Evolutionary conservation across 2,888 invertebrate species (phyloP).

Genomic region (Prenolepis imparis): DNA sequence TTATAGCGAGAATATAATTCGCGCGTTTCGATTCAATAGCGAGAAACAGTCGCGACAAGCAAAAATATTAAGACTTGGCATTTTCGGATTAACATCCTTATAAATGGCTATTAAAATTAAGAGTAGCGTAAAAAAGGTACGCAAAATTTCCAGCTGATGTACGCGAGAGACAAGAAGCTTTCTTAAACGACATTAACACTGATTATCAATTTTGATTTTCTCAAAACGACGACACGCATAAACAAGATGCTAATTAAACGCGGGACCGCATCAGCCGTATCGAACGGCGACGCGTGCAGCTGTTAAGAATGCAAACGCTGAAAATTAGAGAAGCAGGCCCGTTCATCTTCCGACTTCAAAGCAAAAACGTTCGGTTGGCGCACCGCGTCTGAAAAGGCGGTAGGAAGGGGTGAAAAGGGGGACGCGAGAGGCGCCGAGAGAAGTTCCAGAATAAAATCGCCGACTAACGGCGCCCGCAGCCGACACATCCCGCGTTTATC

Average conservation of each 20-base stretch:
- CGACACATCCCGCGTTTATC: slow-evolving; percentile 75
- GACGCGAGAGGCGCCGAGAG: slow-evolving; percentile 28
- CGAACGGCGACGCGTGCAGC: slow-evolving; percentile 69
- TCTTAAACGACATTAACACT: slow-evolving; percentile 33
- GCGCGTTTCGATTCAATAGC: slow-evolving; percentile 32
- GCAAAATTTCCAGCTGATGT: background rate
- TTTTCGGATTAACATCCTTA: slow-evolving; percentile 14
- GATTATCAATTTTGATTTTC: slow-evolving; percentile 38
- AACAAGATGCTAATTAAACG: slow-evolving; percentile 80
- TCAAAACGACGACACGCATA: slow-evolving; percentile 63
- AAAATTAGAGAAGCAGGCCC: slow-evolving; percentile 81
- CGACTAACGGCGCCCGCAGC: slow-evolving; percentile 65
- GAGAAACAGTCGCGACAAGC: slow-evolving; percentile 21
- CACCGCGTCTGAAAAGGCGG: slow-evolving; percentile 26
- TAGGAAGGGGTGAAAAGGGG: background rate
- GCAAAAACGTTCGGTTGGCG: slow-evolving; percentile 79
- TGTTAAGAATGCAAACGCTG: slow-evolving; percentile 81
- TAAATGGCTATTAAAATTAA: background rate
- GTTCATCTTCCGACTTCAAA: slow-evolving; percentile 83
- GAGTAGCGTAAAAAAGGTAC: background rate
- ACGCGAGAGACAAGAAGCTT: background rate
- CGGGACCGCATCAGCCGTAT: slow-evolving; percentile 68
- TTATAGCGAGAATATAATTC: slow-evolving; percentile 74
- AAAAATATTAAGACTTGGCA: background rate
- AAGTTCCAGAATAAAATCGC: slow-evolving; percentile 71